Base-by-base conservation (phyloP, 2,888 invertebrate genomes). In the Osmoderma eremita region DNA sequence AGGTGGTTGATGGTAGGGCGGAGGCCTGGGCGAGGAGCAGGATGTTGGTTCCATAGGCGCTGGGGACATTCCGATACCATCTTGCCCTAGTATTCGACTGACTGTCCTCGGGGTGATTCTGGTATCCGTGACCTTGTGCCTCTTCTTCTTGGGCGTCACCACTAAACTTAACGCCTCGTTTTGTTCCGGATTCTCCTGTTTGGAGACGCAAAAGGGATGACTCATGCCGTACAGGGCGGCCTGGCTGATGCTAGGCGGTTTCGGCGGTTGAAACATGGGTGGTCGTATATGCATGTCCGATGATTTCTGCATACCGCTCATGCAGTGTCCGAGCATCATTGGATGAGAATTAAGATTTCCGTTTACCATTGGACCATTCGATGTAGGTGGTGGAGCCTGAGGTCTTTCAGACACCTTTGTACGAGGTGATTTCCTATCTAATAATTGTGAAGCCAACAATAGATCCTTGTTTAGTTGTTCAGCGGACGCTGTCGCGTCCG, bases 61-160 rank as follows among this genome's bases (percentile, higher is more conserved):
- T 63, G 88, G 88, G 68, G 90, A 90, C 75, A 90, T 90, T 63
- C 90, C 90, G 76, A 89, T 88, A 51, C 91, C 92, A 76, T 94
- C 94, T 80, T 91, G 91, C 13, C 82, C 93, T 75, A 95, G 83
- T 73, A 95, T 91, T 72, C 95, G 87, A 81, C 93, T 94, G 50
- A 95, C 94, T 54, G 95, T 94, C 73, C 95, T 87, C 18, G 95
- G 95, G 36, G 95, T 95, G 74, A 96, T 93, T 75, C 96, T 87
- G 63, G 95, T 95, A 79, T 96, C 96, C 39, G 97, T 97, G 77
- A 97, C 94, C 91, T 98, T 98, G 80, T 97, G 97, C 65, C 98
- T 88, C 84, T 97, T 97, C 87, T 97, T 97, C 84, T 97, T 97
- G 1, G 95, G 94, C 51, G 94, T 93, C 74, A 97, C 95, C 67